Conservation (phyloP, 2,113 vertebrate genomes). For the Cyprinodon brontotheroides region DNA sequence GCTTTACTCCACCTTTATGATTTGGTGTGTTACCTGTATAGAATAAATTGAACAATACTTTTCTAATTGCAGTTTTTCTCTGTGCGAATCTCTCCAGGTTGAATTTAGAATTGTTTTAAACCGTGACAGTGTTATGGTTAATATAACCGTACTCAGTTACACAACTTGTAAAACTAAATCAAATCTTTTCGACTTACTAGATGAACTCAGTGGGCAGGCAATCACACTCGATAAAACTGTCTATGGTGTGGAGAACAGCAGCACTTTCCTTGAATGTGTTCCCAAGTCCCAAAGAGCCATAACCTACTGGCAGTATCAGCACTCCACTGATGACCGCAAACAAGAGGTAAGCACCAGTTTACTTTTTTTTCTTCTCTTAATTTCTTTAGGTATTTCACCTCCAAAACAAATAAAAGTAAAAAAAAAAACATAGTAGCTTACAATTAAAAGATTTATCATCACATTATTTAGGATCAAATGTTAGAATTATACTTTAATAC, state of each 20-base stretch:
- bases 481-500: slow-evolving; percentile 2
- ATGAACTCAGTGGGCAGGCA: slow-evolving; percentile 82
- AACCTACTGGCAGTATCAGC: slow-evolving; percentile 95
- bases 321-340: slow-evolving; percentile 85
- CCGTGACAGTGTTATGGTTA: too few species aligned
- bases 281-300: slow-evolving; percentile 92
- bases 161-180: neutral
- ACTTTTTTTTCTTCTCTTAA: neutral
- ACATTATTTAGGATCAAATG: neutral
- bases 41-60: too few species aligned
- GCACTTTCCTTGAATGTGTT: slow-evolving; percentile 95
- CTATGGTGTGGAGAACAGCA: slow-evolving; percentile 98
- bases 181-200: slow-evolving; percentile 67
- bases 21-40: too few species aligned
- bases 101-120: too few species aligned
- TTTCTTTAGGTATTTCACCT: neutral
- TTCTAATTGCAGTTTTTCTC: too few species aligned
- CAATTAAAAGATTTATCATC: neutral
- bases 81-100: too few species aligned
- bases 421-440: too few species aligned
- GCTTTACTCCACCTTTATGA: too few species aligned
- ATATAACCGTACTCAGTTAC: neutral
- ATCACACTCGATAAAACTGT: slow-evolving; percentile 89
- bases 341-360: slow-evolving; percentile 84
- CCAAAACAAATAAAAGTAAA: slow-evolving; percentile 1